Percentiles rank a stretch among this genome's conserved stretches.
phyloP scores from a whole-genome alignment of 2,888 invertebrate species.

The Trichogramma dendrolimi region DNA sequence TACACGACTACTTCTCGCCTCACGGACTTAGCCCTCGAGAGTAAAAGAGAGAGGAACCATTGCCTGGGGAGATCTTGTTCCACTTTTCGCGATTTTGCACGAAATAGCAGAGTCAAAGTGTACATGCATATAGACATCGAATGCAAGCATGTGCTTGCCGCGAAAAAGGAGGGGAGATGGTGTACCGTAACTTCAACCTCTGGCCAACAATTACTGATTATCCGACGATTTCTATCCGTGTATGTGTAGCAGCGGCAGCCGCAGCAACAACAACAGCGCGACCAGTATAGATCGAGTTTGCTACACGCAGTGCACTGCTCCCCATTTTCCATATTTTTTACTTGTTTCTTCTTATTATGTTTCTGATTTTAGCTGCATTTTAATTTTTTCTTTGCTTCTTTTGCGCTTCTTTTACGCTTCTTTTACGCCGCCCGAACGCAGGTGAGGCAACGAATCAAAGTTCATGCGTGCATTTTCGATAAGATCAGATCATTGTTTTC shows the following conservation, averaged over 20 bases:
- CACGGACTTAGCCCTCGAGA: constrained; percentile 23
- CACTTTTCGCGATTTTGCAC: constrained; percentile 45
- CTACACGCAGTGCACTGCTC: constrained; percentile 32
- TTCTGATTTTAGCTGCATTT: too few species aligned
- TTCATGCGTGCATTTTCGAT: too few species aligned
- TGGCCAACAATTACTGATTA: constrained; percentile 37
- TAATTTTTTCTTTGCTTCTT: neutral
- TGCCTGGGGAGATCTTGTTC: constrained; percentile 42
- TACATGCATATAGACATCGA: too few species aligned
- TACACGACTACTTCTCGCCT: constrained; percentile 27
- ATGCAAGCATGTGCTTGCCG: neutral
- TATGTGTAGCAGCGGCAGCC: too few species aligned
- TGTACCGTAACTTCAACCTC: constrained; percentile 28
- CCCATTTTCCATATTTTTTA: constrained; percentile 5
- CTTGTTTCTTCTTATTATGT: neutral
- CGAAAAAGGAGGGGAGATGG: constrained; percentile 12
- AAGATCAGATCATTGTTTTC: too few species aligned
- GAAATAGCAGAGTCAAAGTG: constrained; percentile 31
- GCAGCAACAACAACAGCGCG: constrained; percentile 6
- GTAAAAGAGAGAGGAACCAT: constrained; percentile 26
- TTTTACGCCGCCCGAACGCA: neutral
- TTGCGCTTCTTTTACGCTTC: constrained; percentile 3
- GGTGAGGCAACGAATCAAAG: too few species aligned
- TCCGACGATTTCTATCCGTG: constrained; percentile 33
- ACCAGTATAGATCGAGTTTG: constrained; percentile 31